These are phyloP conservation scores for Resseliella maxima DNA, from an alignment of 2,888 invertebrate species.

Conservation along the genomic window DNA sequence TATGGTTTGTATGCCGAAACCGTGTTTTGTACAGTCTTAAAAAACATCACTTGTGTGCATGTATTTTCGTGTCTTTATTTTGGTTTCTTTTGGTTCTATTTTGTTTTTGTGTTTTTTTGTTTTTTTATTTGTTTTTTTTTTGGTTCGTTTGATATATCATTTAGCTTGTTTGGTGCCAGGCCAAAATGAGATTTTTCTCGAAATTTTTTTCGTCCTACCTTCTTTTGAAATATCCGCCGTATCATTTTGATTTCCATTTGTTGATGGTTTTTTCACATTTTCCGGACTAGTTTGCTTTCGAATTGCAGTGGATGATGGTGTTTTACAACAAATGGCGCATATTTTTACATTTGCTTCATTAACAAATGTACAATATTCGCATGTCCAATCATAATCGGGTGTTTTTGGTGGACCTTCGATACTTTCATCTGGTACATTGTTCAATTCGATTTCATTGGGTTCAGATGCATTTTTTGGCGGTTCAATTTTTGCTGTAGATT, in stretches of 20 bases:
- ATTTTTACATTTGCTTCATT: slow-evolving; percentile 83
- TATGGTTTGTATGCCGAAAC: not conserved
- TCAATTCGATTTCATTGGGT: slow-evolving; percentile 56
- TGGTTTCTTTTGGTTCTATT: not conserved
- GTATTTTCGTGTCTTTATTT: too few species aligned
- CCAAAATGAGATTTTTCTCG: slow-evolving; percentile 78
- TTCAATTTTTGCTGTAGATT: slow-evolving; percentile 58
- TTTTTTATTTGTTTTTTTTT: too few species aligned
- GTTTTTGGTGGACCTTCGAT: slow-evolving; percentile 68
- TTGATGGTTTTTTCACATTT: slow-evolving; percentile 62
- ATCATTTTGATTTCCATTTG: slow-evolving; percentile 69
- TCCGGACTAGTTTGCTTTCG: slow-evolving; percentile 60
- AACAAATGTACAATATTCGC: slow-evolving; percentile 90
- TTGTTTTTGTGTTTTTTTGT: not conserved
- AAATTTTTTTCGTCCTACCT: slow-evolving; percentile 71
- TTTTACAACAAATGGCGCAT: slow-evolving; percentile 88
- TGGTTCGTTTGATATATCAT: not conserved
- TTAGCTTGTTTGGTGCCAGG: slow-evolving; percentile 73
- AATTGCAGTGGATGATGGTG: slow-evolving; percentile 67
- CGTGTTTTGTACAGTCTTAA: slow-evolving; percentile 33
- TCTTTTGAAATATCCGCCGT: slow-evolving; percentile 60
- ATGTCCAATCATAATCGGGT: slow-evolving; percentile 79
- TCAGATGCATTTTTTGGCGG: slow-evolving; percentile 59
- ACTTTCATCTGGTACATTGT: slow-evolving; percentile 61
- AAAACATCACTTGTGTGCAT: slow-evolving; percentile 5